Base-by-base conservation (phyloP, 2,888 invertebrate genomes). In the Drosophila rellima region DNA sequence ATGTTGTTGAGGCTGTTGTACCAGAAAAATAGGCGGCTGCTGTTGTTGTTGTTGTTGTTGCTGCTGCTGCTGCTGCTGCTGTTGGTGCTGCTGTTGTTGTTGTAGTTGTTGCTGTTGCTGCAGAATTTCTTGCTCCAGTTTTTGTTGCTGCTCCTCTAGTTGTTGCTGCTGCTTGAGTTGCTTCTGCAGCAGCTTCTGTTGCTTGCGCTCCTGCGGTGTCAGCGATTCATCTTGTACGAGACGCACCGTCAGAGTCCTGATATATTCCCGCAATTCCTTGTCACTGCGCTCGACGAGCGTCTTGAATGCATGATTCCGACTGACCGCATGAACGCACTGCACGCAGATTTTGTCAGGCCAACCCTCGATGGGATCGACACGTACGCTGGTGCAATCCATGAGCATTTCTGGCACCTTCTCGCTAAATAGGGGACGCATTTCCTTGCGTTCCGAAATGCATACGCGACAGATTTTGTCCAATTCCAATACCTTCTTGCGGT, bases 381-480 rank as follows among this genome's bases (percentile, higher is more conserved):
- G 93, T 74, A 95, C 94, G 91, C 94, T 94, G 63, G 94, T 94
- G 91, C 94, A 94, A 75, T 94, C 94, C 94, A 94, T 94, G 79
- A 95, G 82, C 95, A 95, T 95, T 75, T 94, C 94, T 17, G 95
- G 94, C 42, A 95, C 94, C 74, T 94, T 94, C 90, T 95, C 95
- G 76, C 94, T 94, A 85, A 95, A 95, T 67, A 95, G 90, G 29
- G 95, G 95, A 78, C 95, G 93, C 95, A 95, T 95, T 85, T 95
- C 95, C 88, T 94, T 95, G 88, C 95, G 95, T 80, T 94, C 93
- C 77, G 94, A 93, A 84, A 95, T 93, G 91, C 95, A 95, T 55
- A 94, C 94, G 20, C 95, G 94, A 91, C 95, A 95, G 86, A 95
- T 94, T 93, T 94, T 94, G 78, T 94, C 94, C 81, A 95, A 83